Evolutionary conservation across 2,888 invertebrate species (phyloP).

Genomic region (Nebria brevicollis): DNA sequence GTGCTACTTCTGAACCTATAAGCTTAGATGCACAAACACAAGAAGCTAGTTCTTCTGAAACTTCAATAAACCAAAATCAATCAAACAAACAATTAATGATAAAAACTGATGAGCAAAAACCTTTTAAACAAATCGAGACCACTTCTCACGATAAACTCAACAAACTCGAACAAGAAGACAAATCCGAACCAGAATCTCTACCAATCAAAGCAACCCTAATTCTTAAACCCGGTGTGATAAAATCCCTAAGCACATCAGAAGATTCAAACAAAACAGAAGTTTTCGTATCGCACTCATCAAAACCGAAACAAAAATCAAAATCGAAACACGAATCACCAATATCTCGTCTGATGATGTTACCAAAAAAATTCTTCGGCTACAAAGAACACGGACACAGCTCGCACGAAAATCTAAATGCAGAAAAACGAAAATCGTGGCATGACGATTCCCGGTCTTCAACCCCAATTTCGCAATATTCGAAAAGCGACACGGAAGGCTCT

Average conservation of each 20-base stretch:
- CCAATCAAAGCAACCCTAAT: conserved; percentile 65
- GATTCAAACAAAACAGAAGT: conserved; percentile 52
- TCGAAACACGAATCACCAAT: conserved; percentile 53
- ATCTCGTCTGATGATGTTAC: conserved; percentile 64
- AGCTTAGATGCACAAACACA: too few relatives aligned
- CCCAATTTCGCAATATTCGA: conserved; percentile 30
- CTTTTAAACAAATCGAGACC: background rate
- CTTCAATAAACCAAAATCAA: too few relatives aligned
- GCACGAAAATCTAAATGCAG: conserved; percentile 18
- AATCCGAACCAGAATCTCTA: conserved; percentile 49
- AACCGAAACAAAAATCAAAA: conserved; percentile 54
- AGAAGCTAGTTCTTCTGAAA: too few relatives aligned
- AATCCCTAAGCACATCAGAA: conserved; percentile 53
- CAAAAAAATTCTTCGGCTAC: conserved; percentile 69
- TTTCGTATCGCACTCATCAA: conserved; percentile 56
- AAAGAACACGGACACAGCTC: conserved; percentile 59
- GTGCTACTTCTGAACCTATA: too few relatives aligned
- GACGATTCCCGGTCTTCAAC: conserved; percentile 28
- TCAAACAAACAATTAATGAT: too few relatives aligned
- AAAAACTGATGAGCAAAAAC: background rate
- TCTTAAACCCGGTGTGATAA: conserved; percentile 63
- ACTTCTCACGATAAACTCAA: background rate
- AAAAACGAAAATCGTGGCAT: conserved; percentile 41
- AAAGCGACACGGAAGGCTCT: conserved; percentile 36
- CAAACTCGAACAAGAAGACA: background rate